A percentile compares a stretch with the other conserved stretches of the same genome.
phyloP scores from a whole-genome alignment of 1,140 invertebrate species.

The Cyphomyrmex costatus region DNA sequence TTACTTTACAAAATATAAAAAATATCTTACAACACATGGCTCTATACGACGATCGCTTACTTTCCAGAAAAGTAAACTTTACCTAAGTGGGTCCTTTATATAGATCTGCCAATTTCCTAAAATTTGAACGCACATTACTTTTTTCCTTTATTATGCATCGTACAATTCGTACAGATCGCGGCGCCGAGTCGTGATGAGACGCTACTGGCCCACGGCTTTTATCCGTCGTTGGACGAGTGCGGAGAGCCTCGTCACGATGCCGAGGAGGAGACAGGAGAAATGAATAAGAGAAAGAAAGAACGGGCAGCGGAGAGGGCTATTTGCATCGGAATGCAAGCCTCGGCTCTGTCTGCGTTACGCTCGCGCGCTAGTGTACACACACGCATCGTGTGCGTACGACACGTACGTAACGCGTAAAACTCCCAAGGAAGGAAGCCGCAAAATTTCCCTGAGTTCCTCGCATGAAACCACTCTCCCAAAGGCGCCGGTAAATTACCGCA shows the following conservation, averaged over 20 bases:
- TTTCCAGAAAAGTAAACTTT: too few relatives aligned
- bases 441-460: slow-evolving; percentile 40
- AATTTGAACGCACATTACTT: too few relatives aligned
- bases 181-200: slow-evolving; percentile 38
- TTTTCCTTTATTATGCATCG: not conserved
- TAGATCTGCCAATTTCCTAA: too few relatives aligned
- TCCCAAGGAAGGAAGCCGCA: slow-evolving; percentile 64
- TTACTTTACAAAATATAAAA: too few relatives aligned
- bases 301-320: slow-evolving; percentile 75
- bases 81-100: too few relatives aligned
- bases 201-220: slow-evolving; percentile 49
- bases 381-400: slow-evolving; percentile 81
- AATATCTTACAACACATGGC: too few relatives aligned
- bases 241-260: slow-evolving; percentile 21
- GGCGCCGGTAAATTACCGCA: not conserved
- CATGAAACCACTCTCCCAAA: slow-evolving; percentile 39
- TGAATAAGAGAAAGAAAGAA: slow-evolving; percentile 33
- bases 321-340: slow-evolving; percentile 85
- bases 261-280: not conserved
- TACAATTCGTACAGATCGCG: not conserved
- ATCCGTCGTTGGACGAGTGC: slow-evolving; percentile 50
- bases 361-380: slow-evolving; percentile 82
- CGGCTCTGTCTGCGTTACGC: slow-evolving; percentile 83
- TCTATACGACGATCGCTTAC: too few relatives aligned
- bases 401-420: slow-evolving; percentile 77